Evolutionary conservation across 2,888 invertebrate genomes (phyloP).

Genomic region (Tineola bisselliella): DNA sequence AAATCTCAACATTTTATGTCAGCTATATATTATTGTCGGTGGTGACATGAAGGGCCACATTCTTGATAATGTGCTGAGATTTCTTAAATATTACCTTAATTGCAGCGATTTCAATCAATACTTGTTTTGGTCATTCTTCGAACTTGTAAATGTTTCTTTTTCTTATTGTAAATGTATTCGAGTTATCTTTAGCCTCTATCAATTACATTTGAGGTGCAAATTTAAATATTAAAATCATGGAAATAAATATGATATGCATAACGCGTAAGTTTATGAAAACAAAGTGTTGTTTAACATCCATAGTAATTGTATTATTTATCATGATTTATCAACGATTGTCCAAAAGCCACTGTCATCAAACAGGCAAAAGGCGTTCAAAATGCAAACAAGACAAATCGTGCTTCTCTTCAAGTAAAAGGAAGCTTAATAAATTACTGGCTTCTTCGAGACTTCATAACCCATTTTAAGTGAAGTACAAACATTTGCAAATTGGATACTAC

Average conservation of each 20-base stretch:
- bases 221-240: background rate
- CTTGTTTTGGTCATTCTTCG: constrained; percentile 41
- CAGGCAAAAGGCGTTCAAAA: constrained; percentile 18
- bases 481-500: constrained; percentile 41
- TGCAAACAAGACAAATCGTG: constrained; percentile 21
- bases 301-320: background rate
- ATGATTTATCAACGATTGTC: constrained; percentile 5
- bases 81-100: constrained; percentile 59
- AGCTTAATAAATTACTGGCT: constrained; percentile 18
- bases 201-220: no score
- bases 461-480: constrained; percentile 39
- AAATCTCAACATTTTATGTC: constrained; percentile 60
- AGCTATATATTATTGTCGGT: constrained; percentile 57
- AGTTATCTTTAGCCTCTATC: background rate
- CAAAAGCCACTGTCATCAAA: constrained; percentile 14
- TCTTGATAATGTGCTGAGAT: constrained; percentile 52
- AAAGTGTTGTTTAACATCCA: background rate
- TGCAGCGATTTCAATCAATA: constrained; percentile 55
- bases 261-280: background rate
- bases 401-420: constrained; percentile 16
- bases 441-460: constrained; percentile 36
- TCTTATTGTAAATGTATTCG: background rate
- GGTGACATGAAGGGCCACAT: constrained; percentile 41
- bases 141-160: constrained; percentile 27
- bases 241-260: background rate